Conservation (phyloP, 2,888 invertebrate genomes). For the Automeris io region DNA sequence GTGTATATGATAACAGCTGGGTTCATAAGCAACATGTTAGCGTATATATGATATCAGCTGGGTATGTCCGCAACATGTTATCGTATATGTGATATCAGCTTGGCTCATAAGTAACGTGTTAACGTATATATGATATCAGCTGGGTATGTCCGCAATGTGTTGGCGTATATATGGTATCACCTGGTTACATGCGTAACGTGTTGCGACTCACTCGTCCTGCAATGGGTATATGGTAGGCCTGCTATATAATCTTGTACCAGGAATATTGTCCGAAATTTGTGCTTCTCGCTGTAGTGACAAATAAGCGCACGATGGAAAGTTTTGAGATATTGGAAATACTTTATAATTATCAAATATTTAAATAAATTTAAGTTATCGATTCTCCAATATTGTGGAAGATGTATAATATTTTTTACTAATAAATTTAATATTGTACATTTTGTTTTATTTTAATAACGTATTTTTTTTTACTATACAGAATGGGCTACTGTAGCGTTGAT, state of each 20-base stretch:
- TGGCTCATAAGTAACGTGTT: too few relatives aligned
- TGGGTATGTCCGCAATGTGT: too few relatives aligned
- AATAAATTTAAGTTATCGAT: conserved; percentile 71
- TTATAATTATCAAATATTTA: conserved; percentile 74
- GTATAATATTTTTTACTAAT: conserved; percentile 78
- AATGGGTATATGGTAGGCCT: conserved; percentile 17
- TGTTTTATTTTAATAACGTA: conserved; percentile 53
- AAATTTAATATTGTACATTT: conserved; percentile 73
- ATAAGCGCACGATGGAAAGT: conserved; percentile 59
- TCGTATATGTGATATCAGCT: too few relatives aligned
- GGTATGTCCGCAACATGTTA: too few relatives aligned
- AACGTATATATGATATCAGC: too few relatives aligned
- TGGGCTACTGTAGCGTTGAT: neutral
- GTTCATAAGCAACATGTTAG: too few relatives aligned
- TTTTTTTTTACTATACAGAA: neutral
- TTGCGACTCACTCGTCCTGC: conserved; percentile 12
- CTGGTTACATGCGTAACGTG: too few relatives aligned
- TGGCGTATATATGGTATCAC: too few relatives aligned
- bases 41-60: too few relatives aligned
- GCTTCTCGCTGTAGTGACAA: conserved; percentile 66
- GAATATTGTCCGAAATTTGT: conserved; percentile 35
- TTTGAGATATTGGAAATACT: conserved; percentile 67
- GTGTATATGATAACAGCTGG: too few relatives aligned
- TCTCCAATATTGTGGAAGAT: conserved; percentile 77
- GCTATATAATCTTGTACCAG: conserved; percentile 16